phyloP scores from a whole-genome alignment of 1,140 invertebrate species.

The Apis dorsata region DNA sequence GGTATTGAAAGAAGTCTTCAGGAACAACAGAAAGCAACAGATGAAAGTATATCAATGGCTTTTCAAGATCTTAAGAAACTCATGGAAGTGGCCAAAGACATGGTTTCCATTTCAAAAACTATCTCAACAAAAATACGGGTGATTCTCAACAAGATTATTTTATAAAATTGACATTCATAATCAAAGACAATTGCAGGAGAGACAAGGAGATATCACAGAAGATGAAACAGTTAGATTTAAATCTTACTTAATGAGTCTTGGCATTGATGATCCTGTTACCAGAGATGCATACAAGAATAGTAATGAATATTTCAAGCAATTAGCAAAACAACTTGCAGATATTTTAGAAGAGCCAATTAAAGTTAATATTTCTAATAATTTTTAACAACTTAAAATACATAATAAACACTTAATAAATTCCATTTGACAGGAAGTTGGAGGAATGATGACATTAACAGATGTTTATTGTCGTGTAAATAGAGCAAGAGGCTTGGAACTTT shows the following conservation, averaged over 20 bases:
- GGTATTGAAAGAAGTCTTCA: slow-evolving; percentile 96
- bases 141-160: slow-evolving; percentile 71
- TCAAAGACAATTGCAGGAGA: slow-evolving; percentile 84
- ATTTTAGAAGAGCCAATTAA: slow-evolving; percentile 91
- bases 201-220: slow-evolving; percentile 97
- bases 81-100: slow-evolving; percentile 98
- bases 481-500: slow-evolving; percentile 91
- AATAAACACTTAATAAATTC: not conserved
- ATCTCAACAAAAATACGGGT: slow-evolving; percentile 96
- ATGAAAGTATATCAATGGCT: slow-evolving; percentile 93
- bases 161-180: slow-evolving; percentile 68
- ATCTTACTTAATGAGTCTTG: slow-evolving; percentile 96
- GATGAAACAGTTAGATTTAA: slow-evolving; percentile 98
- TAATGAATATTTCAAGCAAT: slow-evolving; percentile 91
- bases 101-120: slow-evolving; percentile 95
- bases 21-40: slow-evolving; percentile 93
- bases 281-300: slow-evolving; percentile 93
- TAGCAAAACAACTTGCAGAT: slow-evolving; percentile 92
- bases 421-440: slow-evolving; percentile 89
- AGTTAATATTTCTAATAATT: slow-evolving; percentile 78
- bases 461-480: slow-evolving; percentile 97
- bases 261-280: slow-evolving; percentile 98
- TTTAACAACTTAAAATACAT: not conserved
- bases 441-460: slow-evolving; percentile 98
- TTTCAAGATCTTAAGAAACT: slow-evolving; percentile 97